phyloP scores from a whole-genome alignment of 2,888 invertebrate genomes.

The Dolichopus griseipennis region DNA sequence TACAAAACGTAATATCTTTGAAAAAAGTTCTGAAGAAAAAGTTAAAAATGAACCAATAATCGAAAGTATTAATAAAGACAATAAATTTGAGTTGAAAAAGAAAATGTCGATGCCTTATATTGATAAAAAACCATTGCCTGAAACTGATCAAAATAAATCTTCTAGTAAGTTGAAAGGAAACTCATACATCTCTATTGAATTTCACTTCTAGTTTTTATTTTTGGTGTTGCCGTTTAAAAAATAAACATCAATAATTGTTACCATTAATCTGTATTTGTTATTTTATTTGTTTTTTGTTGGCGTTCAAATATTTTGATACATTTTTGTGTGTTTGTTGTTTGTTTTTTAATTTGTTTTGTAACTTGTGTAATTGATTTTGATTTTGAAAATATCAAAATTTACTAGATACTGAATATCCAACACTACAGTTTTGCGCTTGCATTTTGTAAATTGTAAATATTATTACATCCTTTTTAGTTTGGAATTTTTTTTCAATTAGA shows the following conservation, averaged over 20 bases:
- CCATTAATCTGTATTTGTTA: too few species aligned
- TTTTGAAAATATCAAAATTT: too few species aligned
- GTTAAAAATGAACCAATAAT: background rate
- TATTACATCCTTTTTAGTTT: too few species aligned
- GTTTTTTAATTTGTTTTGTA: background rate
- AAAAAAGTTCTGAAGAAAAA: background rate
- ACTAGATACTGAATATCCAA: too few species aligned
- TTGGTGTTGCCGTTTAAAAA: background rate
- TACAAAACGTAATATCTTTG: background rate
- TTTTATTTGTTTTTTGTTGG: too few species aligned
- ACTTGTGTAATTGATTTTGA: too few species aligned
- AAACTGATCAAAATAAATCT: background rate
- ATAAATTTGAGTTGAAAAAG: background rate
- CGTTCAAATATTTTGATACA: background rate
- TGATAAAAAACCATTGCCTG: background rate
- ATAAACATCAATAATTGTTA: too few species aligned
- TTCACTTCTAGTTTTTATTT: background rate
- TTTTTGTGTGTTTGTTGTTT: background rate
- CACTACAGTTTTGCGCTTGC: too few species aligned
- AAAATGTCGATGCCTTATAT: background rate
- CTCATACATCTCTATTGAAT: background rate
- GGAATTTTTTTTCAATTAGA: too few species aligned
- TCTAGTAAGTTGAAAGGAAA: constrained; percentile 6
- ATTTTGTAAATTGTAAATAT: too few species aligned
- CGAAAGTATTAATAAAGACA: background rate